Evolutionary conservation across 1,140 invertebrate species (phyloP).

Genomic region (Vanessa atalanta): DNA sequence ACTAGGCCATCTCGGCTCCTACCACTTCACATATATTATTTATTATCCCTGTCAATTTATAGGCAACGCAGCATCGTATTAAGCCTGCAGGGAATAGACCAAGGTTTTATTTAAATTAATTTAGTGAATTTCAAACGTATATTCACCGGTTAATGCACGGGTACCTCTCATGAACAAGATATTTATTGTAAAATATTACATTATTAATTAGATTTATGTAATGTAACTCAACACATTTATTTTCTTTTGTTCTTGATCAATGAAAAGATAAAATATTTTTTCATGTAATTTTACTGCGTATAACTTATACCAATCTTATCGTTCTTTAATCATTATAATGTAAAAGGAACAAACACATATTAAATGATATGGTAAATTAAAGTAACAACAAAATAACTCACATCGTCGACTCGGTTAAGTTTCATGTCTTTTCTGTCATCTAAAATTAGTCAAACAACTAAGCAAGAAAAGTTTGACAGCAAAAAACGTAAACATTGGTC

Average conservation of each 20-base stretch:
- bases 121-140: too few species aligned
- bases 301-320: background rate
- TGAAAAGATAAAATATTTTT: background rate
- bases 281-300: background rate
- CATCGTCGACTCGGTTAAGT: too few species aligned
- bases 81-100: too few species aligned
- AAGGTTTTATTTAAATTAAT: too few species aligned
- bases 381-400: background rate
- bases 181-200: background rate
- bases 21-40: too few species aligned
- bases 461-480: conserved; percentile 36
- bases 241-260: background rate
- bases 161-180: background rate
- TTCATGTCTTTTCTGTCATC: conserved; percentile 1
- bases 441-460: conserved; percentile 28
- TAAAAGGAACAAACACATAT: background rate
- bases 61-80: too few species aligned
- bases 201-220: background rate
- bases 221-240: background rate
- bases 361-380: background rate
- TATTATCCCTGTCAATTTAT: too few species aligned
- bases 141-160: too few species aligned
- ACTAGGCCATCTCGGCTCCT: too few species aligned
- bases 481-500: conserved; percentile 37
- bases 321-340: background rate